Percentiles rank a stretch among this genome's conserved stretches.
These are phyloP conservation scores for Bombus soroeensis DNA, from an alignment of 1,140 invertebrate species.

Conservation along the genomic window DNA sequence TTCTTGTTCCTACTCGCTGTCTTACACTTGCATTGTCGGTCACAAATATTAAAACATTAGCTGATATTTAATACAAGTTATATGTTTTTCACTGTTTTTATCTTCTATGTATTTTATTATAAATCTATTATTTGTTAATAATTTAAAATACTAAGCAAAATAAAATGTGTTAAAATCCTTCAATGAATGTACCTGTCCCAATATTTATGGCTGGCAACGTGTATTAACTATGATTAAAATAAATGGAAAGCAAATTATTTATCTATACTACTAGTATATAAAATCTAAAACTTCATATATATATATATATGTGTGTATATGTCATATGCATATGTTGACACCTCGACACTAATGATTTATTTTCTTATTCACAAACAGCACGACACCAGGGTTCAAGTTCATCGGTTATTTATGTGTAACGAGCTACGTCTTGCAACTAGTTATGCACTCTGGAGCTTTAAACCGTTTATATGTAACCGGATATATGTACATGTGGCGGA, in stretches of 20 bases:
- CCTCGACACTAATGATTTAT: not conserved
- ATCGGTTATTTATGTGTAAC: not conserved
- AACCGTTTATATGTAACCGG: too few species aligned
- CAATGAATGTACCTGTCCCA: too few species aligned
- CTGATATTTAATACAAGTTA: slow-evolving; percentile 3
- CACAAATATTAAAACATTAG: too few species aligned
- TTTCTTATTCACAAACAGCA: not conserved
- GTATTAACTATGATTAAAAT: not conserved
- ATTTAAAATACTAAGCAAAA: too few species aligned
- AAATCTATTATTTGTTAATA: too few species aligned
- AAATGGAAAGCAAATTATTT: not conserved
- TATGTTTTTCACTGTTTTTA: not conserved
- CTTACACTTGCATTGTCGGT: not conserved
- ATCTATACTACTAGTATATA: not conserved
- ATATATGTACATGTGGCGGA: too few species aligned
- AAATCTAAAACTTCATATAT: too few species aligned
- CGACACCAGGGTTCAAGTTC: not conserved
- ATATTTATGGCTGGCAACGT: too few species aligned
- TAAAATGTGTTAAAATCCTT: too few species aligned
- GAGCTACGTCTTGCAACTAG: not conserved
- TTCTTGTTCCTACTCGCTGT: not conserved
- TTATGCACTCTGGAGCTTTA: not conserved
- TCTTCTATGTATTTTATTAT: too few species aligned
- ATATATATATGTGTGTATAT: not conserved
- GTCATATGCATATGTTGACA: not conserved